Base-by-base conservation (phyloP, 2,888 invertebrate genomes). In the Elmis aenea region DNA sequence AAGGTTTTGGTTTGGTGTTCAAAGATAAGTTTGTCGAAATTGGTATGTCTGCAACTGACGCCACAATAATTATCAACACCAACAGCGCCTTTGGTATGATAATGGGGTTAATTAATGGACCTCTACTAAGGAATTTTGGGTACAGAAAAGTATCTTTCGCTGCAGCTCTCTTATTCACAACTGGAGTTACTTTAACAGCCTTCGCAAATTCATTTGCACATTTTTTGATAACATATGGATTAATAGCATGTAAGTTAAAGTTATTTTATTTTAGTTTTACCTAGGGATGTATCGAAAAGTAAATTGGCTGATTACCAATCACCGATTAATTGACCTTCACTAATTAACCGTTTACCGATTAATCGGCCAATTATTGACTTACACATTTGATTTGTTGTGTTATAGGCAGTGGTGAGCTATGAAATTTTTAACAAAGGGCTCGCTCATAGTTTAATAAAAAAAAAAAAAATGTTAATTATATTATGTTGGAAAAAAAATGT, bases 31-130 rank as follows among this genome's bases (percentile, higher is more conserved):
- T 83, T 50, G 61, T 61, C 2, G 68, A 70, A 3, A 66, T 79
- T 2, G 72, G 72, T 3, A 63, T 83, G 36, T 67, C 75, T 8
- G 76, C 76, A 1, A 77, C 78, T 0, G 75, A 83, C 54, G 73
- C 74, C 3, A 72, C 79, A 2, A 64, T 80, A 12, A 76, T 84
- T 25, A 74, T 83, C 32, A 80, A 77, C 48, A 63, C 78, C 9
- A 83, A 83, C 58, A 74, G 79, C 48, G 80, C 82, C 11, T 75
- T 80, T 50, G 80, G 81, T 5, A 80, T 83, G 78, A 62, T 77
- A 9, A 57, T 79, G 14, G 82, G 82, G 1, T 67, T 83, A 37
- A 69, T 79, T 38, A 80, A 80, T 44, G 83, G 81, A 0, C 79
- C 80, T 0, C 59, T 83, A 5, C 58, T 83, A 4, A 71, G 72